Base-by-base conservation (phyloP, 2,888 invertebrate genomes). In the Cephus rjabovi region DNA sequence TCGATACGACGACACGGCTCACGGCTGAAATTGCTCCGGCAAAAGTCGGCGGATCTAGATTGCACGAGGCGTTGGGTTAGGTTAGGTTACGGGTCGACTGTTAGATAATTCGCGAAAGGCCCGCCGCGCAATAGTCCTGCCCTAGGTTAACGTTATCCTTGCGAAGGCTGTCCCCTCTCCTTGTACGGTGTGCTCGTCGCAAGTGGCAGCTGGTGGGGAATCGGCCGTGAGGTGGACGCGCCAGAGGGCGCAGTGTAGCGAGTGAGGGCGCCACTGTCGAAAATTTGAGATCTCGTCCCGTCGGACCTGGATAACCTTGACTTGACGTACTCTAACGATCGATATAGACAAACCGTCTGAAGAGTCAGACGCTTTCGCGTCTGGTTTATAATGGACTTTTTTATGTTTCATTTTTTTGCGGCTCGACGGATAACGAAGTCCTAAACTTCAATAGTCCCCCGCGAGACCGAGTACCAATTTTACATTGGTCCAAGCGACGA, bases 121-220 rank as follows among this genome's bases (percentile, higher is more conserved):
- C 12, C 9, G 70, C 31, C 71, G 73, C 76, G 78, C 76, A 81
- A 87, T 83, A 83, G 85, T 86, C 87, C 88, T 89, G 89, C 87
- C 89, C 89, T 90, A 89, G 89, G 89, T 84, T 90, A 90, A 90
- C 87, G 86, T 89, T 87, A 90, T 88, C 88, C 88, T 88, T 86
- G 81, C 81, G 71, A 56, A 56, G 56, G 56, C 56, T 56, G 77
- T 56, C 56, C 56, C 56, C 56, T 56, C 56, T 56, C 23, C 56
- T 56, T 23, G 56, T 56, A 56, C 56, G 23, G 23, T 56, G 23
- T 56, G 56, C 56, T 56, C 9, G 56, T 56, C 23, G 56, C 56
- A 56, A 56, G 23, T 56, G 23, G 56, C 23, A 9, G 6, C 56
- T 56, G 56, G 56, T 56, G 56, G 56, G 40, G 56, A 15, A 56